Evolutionary conservation across 2,797 vertebrate genomes (phyloP).

Genomic region (Diglossa cyanea): DNA sequence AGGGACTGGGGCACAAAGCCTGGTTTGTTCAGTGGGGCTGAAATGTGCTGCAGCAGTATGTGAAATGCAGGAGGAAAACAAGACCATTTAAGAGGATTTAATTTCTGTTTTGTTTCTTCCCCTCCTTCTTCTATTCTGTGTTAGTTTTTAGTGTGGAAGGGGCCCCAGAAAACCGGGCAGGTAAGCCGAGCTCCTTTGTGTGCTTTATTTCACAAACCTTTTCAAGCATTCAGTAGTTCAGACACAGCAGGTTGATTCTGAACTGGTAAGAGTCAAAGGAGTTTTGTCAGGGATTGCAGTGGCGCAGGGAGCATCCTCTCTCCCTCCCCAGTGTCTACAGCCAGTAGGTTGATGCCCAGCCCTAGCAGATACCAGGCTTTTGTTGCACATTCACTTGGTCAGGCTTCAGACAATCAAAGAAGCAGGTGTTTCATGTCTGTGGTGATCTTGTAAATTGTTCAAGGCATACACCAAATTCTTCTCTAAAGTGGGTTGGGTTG

Average conservation of each 20-base stretch:
- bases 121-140: slow-evolving; percentile 67
- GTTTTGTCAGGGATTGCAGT: neutral
- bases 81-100: slow-evolving; percentile 62
- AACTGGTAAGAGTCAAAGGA: neutral
- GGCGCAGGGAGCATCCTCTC: neutral
- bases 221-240: neutral
- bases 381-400: neutral
- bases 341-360: slow-evolving; percentile 48
- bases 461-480: neutral
- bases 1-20: slow-evolving; percentile 45
- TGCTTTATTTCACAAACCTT: slow-evolving; percentile 58
- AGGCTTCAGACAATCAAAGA: neutral
- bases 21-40: slow-evolving; percentile 32
- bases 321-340: neutral
- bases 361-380: slow-evolving; percentile 55
- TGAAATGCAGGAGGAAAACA: slow-evolving; percentile 57
- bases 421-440: neutral
- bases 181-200: slow-evolving; percentile 69
- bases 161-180: slow-evolving; percentile 78
- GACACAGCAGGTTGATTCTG: neutral
- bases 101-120: slow-evolving; percentile 71
- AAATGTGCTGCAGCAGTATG: neutral
- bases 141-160: slow-evolving; percentile 82
- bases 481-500: neutral
- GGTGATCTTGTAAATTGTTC: neutral